Evolutionary conservation across 2,113 vertebrate species (phyloP), one percentile per base, ranked within the genome.

Genomic region (Lophotis ruficrista): DNA sequence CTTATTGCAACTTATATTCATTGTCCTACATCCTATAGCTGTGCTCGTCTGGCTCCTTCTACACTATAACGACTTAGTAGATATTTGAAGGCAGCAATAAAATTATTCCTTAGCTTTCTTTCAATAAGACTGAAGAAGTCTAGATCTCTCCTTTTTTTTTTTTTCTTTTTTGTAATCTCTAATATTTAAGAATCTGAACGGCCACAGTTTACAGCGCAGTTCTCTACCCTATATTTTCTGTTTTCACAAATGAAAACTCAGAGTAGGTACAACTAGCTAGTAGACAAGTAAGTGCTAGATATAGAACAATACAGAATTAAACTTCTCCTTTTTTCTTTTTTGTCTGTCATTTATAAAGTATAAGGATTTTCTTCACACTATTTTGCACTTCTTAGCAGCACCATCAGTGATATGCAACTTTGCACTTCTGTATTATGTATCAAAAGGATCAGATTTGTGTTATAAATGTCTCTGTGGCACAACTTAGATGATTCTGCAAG

Each of bases 401-500:
- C 7, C 4, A 30, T 50, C 25, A 41, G 6, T 22, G 4, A 18
- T 16, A 48, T 6, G 6, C 2, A 58, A 21, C 11, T 38, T 41
- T 69, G 24, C 16, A 48, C 12, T 81, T 54, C 11, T 48, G 28
- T 21, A 2, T 24, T 33, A 21, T 4, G 5, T 14, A 33, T 20
- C 9, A 35, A 31, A 64, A 83, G 5, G 14, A 38, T 8, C 5
- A 70, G 12, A 28, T 28, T 43, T 66, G 14, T 20, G 11, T 31
- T 24, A 27, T 51, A 53, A 35, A 12, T 5, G 0, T 4, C 30
- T 30, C 10, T 47, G 14, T 4, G 1, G 4, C 16, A 4, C 4
- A 25, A 8, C 1, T 18, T 35, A 9, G 3, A 12, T 0, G 1
- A 20, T 94, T 93, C 24, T 78, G 43, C 60, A 78, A 71, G 88